These are phyloP conservation scores for Himalopsyche tibetana DNA, from an alignment of 2,888 invertebrate genomes.

Conservation along the genomic window DNA sequence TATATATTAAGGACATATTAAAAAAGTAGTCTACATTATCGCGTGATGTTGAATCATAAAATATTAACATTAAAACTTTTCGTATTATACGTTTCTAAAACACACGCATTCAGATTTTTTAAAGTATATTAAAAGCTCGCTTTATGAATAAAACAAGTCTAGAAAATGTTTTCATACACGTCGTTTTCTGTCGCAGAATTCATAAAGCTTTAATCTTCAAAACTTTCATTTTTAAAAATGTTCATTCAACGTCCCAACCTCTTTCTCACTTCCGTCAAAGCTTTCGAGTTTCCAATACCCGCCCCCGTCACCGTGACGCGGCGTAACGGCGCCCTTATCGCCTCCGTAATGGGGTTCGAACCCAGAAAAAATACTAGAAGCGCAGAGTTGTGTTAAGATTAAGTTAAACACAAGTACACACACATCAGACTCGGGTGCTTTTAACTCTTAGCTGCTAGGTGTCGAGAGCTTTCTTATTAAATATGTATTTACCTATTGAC, in stretches of 20 bases:
- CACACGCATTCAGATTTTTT: too few relatives aligned
- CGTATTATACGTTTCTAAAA: too few relatives aligned
- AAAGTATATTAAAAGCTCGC: neutral
- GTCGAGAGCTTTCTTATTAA: slow-evolving; percentile 22
- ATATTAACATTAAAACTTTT: too few relatives aligned
- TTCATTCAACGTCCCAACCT: neutral
- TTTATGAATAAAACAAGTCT: neutral
- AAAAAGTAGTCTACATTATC: too few relatives aligned
- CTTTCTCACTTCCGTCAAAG: slow-evolving; percentile 40
- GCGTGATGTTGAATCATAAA: too few relatives aligned
- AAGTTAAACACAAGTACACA: slow-evolving; percentile 36
- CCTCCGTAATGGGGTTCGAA: slow-evolving; percentile 43
- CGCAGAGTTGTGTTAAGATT: slow-evolving; percentile 25
- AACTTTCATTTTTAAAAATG: slow-evolving; percentile 20
- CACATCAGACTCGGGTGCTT: slow-evolving; percentile 24
- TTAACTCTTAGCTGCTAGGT: slow-evolving; percentile 16
- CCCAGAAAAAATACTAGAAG: slow-evolving; percentile 26
- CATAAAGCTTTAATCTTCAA: slow-evolving; percentile 8
- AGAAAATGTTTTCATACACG: neutral
- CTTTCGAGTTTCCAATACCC: slow-evolving; percentile 23
- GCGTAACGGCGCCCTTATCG: slow-evolving; percentile 41
- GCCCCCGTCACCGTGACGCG: neutral
- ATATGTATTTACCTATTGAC: neutral
- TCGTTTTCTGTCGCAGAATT: neutral
- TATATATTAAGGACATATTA: too few relatives aligned